Conservation (phyloP, 2,888 invertebrate genomes). For the Trichacis sp. region DNA sequence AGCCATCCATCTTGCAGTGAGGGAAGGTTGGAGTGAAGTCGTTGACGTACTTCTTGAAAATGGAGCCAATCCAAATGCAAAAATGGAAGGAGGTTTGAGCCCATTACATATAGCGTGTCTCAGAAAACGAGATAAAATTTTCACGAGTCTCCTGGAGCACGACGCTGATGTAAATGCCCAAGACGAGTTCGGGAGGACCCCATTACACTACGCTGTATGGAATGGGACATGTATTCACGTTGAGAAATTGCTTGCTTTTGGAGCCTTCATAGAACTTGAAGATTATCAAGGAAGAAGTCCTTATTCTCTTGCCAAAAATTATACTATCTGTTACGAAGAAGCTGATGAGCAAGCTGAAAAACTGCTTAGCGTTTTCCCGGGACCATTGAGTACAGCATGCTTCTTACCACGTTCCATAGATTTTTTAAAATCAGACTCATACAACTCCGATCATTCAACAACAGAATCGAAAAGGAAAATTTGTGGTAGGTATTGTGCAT, state of each 20-base stretch:
- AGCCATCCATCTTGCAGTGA: neutral
- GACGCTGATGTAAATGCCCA: neutral
- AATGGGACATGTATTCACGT: neutral
- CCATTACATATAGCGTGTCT: neutral
- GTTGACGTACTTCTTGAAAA: neutral
- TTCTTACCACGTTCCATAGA: no score
- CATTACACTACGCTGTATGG: neutral
- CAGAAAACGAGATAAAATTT: neutral
- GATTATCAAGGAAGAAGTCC: neutral
- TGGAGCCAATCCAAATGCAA: neutral
- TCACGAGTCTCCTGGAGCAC: neutral
- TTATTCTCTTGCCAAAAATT: neutral
- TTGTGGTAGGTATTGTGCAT: no score
- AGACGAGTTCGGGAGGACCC: neutral
- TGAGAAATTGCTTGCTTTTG: neutral
- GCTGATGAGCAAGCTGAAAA: neutral
- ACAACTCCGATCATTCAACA: no score
- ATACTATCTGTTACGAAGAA: neutral
- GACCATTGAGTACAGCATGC: no score
- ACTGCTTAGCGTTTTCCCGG: no score
- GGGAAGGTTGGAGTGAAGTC: neutral
- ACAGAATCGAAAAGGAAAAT: no score
- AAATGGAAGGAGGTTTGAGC: neutral
- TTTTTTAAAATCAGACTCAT: no score
- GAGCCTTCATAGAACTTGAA: neutral